A percentile compares a stretch with the other conserved stretches of the same genome.
These are phyloP conservation scores for Tragelaphus eurycerus DNA, from an alignment of 2,797 vertebrate species.

Conservation along the genomic window DNA sequence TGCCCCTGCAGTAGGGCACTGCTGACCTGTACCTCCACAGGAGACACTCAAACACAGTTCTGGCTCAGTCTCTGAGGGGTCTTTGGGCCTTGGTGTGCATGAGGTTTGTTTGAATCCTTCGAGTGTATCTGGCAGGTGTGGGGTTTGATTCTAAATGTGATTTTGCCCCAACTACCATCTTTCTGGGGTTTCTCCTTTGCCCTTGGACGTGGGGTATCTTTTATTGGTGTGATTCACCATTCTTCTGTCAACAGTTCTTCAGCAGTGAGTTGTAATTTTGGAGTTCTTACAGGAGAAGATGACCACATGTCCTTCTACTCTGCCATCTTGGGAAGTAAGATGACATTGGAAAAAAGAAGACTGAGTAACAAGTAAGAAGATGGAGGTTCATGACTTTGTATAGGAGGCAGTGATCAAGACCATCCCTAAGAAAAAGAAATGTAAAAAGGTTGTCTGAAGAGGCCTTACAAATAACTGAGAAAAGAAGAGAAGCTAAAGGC, in stretches of 20 bases:
- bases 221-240: neutral
- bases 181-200: neutral
- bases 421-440: neutral
- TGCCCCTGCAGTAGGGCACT: neutral
- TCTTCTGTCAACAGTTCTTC: neutral
- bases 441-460: neutral
- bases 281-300: neutral
- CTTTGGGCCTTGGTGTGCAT: neutral
- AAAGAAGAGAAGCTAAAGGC: neutral
- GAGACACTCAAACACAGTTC: neutral
- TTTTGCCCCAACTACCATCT: neutral
- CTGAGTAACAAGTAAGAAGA: neutral
- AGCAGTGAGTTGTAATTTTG: neutral
- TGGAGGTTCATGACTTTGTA: neutral
- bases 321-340: neutral
- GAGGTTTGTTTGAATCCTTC: neutral
- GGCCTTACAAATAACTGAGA: neutral
- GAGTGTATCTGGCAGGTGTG: neutral
- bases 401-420: neutral
- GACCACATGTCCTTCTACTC: neutral
- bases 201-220: neutral
- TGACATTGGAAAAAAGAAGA: neutral
- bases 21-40: neutral
- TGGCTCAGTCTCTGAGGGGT: neutral
- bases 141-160: neutral